phyloP scores from a whole-genome alignment of 2,888 invertebrate species.

The Julus scandinavius region DNA sequence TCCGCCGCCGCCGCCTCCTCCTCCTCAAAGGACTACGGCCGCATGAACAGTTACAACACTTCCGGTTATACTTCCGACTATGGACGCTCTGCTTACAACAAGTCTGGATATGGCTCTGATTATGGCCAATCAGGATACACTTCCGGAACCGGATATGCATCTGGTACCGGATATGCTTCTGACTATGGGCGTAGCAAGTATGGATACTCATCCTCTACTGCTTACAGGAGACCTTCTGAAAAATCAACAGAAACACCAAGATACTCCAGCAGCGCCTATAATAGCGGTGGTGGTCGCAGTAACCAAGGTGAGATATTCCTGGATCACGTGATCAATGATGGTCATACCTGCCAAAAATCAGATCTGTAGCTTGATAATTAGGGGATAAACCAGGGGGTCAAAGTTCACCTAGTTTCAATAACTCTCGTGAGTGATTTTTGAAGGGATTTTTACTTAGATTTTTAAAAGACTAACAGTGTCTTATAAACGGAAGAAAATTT shows the following conservation, averaged over 20 bases:
- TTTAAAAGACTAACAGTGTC: too few relatives aligned
- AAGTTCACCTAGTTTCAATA: too few relatives aligned
- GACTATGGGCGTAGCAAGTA: slow-evolving; percentile 44
- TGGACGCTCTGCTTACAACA: too few relatives aligned
- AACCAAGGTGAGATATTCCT: too few relatives aligned
- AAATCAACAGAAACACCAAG: background rate
- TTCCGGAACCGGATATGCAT: slow-evolving; percentile 42
- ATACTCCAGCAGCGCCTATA: background rate
- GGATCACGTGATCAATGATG: too few relatives aligned
- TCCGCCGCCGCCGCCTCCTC: background rate
- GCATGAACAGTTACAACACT: slow-evolving; percentile 27
- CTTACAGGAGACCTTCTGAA: background rate
- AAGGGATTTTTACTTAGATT: too few relatives aligned
- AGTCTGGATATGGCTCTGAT: slow-evolving; percentile 51
- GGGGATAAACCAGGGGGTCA: background rate
- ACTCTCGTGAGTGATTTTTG: too few relatives aligned
- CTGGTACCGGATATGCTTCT: slow-evolving; percentile 47
- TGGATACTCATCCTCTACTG: background rate
- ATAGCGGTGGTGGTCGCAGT: background rate
- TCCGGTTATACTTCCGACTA: background rate
- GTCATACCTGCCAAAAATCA: too few relatives aligned
- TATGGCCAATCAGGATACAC: slow-evolving; percentile 54
- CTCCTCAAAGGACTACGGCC: slow-evolving; percentile 28
- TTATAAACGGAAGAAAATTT: too few relatives aligned
- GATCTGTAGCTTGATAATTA: too few relatives aligned